These are phyloP conservation scores for Oegoconia quadripuncta DNA, from an alignment of 2,888 invertebrate genomes.

Conservation along the genomic window DNA sequence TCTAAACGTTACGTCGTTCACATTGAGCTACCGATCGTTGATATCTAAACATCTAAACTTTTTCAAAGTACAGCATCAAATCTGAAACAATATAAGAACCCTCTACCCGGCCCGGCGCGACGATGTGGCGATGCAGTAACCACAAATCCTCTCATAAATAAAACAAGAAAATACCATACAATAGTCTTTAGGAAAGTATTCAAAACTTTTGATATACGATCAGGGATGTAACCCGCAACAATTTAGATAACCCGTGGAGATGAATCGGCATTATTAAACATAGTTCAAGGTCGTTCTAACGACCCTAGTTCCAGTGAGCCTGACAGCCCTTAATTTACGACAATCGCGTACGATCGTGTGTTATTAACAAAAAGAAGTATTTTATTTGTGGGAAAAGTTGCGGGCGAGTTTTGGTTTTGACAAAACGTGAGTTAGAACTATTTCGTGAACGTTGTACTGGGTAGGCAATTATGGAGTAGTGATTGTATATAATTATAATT, in stretches of 20 bases:
- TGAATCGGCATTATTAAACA: slow-evolving; percentile 5
- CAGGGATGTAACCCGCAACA: not conserved
- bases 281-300: slow-evolving; percentile 9
- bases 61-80: too few species aligned
- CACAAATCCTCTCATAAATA: too few species aligned
- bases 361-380: slow-evolving; percentile 6
- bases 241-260: not conserved
- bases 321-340: slow-evolving; percentile 10
- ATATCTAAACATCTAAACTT: too few species aligned
- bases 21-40: too few species aligned
- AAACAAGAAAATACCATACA: too few species aligned
- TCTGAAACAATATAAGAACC: too few species aligned
- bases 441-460: not conserved
- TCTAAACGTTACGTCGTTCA: too few species aligned
- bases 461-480: not conserved
- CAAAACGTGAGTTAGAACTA: slow-evolving; percentile 1
- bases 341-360: slow-evolving; percentile 2
- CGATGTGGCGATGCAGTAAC: too few species aligned
- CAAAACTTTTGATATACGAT: too few species aligned
- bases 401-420: not conserved
- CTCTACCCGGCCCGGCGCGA: too few species aligned
- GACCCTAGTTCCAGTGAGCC: slow-evolving; percentile 1
- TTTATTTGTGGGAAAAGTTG: slow-evolving; percentile 3
- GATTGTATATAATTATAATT: too few species aligned
- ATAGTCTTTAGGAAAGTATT: too few species aligned